phyloP scores from a whole-genome alignment of 2,797 vertebrate genomes.

The Brachyalestes nurse region DNA sequence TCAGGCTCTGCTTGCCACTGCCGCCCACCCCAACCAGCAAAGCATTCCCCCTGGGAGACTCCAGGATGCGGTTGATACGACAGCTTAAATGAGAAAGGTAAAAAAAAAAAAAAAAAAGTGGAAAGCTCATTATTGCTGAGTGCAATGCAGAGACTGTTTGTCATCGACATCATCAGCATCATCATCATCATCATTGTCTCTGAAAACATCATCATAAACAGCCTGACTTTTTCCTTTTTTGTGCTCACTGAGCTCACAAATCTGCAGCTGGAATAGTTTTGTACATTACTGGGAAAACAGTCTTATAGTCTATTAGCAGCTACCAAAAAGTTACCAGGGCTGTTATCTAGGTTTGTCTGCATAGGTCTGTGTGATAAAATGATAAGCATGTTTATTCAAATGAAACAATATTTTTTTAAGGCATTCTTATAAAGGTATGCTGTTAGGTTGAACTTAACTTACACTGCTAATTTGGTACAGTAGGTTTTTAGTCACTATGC shows the following conservation, averaged over 20 bases:
- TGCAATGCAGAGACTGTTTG: constrained; percentile 10
- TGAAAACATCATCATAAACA: constrained; percentile 18
- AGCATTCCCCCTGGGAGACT: constrained; percentile 88
- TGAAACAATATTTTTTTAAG: too few relatives aligned
- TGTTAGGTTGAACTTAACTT: too few relatives aligned
- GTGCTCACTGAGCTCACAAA: neutral
- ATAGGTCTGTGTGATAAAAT: too few relatives aligned
- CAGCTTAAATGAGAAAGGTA: constrained; percentile 78
- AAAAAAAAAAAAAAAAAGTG: neutral
- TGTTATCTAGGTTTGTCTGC: too few relatives aligned
- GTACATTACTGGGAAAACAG: neutral
- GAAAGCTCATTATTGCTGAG: constrained; percentile 38
- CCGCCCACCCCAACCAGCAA: constrained; percentile 93
- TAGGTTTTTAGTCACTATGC: too few relatives aligned
- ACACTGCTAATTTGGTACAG: too few relatives aligned
- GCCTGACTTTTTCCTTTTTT: neutral
- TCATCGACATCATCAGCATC: constrained; percentile 29
- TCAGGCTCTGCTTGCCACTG: constrained; percentile 95
- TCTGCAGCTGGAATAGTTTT: neutral
- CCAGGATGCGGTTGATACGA: constrained; percentile 91
- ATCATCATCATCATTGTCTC: constrained; percentile 24
- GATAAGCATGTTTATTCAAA: too few relatives aligned
- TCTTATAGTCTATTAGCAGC: neutral
- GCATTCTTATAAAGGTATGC: too few relatives aligned
- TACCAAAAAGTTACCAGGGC: too few relatives aligned